Evolutionary conservation across 2,888 invertebrate genomes (phyloP).

Genomic region (Latheticus oryzae): DNA sequence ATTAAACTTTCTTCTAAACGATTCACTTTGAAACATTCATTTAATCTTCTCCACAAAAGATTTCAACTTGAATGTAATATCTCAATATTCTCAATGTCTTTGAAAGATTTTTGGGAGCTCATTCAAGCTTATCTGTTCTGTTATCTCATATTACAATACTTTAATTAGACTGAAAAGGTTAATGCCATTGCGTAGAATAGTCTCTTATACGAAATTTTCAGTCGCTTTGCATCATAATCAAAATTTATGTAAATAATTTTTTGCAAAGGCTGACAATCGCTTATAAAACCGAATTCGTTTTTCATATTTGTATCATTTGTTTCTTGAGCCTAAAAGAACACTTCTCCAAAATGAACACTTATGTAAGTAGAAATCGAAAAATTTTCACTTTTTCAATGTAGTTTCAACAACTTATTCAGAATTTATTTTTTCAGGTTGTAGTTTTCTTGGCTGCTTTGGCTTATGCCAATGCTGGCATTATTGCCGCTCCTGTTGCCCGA

Average conservation of each 20-base stretch:
- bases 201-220: slow-evolving; percentile 21
- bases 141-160: too few species aligned
- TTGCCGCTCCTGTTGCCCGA: slow-evolving; percentile 40
- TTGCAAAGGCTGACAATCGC: slow-evolving; percentile 10
- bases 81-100: too few species aligned
- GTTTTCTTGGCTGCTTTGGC: slow-evolving; percentile 53
- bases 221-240: slow-evolving; percentile 29
- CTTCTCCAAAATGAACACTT: slow-evolving; percentile 52
- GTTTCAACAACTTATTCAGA: too few species aligned
- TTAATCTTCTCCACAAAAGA: too few species aligned
- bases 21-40: too few species aligned
- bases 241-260: slow-evolving; percentile 28
- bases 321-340: slow-evolving; percentile 28
- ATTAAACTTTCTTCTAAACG: too few species aligned
- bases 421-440: slow-evolving; percentile 46
- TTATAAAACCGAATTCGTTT: slow-evolving; percentile 33
- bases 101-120: too few species aligned
- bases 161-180: too few species aligned
- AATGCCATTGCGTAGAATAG: slow-evolving; percentile 15
- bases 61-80: too few species aligned
- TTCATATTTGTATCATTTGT: slow-evolving; percentile 26
- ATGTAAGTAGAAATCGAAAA: slow-evolving; percentile 56
- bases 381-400: too few species aligned
- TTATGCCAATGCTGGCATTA: slow-evolving; percentile 48
- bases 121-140: too few species aligned